Conservation (phyloP, 1,140 invertebrate genomes). For the Hirudo medicinalis region DNA sequence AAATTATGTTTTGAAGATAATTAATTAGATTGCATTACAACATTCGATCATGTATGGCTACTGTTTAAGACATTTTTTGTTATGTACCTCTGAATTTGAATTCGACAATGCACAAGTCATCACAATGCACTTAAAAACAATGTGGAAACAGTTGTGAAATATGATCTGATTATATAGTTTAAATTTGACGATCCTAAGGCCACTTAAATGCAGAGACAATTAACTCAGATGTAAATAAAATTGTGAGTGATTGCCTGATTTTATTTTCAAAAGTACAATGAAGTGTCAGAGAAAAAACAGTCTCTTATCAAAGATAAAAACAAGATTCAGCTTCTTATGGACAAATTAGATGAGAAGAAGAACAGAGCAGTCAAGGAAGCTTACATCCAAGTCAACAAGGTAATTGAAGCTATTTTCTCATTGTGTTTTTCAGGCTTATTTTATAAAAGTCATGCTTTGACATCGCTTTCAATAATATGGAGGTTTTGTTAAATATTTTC, state of each 20-base stretch:
- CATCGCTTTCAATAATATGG: too few relatives aligned
- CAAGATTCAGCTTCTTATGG: slow-evolving; percentile 69
- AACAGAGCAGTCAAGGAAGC: slow-evolving; percentile 63
- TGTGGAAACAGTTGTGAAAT: too few relatives aligned
- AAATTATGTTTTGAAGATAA: too few relatives aligned
- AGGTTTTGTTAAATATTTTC: too few relatives aligned
- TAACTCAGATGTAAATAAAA: too few relatives aligned
- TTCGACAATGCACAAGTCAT: too few relatives aligned
- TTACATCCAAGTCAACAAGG: slow-evolving; percentile 55
- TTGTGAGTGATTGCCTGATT: neutral
- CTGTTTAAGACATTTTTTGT: too few relatives aligned
- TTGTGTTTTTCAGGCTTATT: neutral
- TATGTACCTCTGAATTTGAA: too few relatives aligned
- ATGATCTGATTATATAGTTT: slow-evolving; percentile 35
- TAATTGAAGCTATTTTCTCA: slow-evolving; percentile 23
- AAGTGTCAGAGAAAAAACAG: neutral
- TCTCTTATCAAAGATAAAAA: slow-evolving; percentile 13
- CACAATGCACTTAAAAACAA: too few relatives aligned
- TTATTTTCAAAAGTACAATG: slow-evolving; percentile 1
- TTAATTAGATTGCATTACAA: too few relatives aligned
- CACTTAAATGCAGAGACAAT: neutral
- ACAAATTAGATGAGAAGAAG: slow-evolving; percentile 78
- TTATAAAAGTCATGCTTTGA: neutral
- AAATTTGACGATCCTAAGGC: slow-evolving; percentile 46
- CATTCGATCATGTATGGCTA: too few relatives aligned